These are phyloP conservation scores for Tringa solitaria DNA, from an alignment of 2,113 vertebrate genomes.

Conservation along the genomic window DNA sequence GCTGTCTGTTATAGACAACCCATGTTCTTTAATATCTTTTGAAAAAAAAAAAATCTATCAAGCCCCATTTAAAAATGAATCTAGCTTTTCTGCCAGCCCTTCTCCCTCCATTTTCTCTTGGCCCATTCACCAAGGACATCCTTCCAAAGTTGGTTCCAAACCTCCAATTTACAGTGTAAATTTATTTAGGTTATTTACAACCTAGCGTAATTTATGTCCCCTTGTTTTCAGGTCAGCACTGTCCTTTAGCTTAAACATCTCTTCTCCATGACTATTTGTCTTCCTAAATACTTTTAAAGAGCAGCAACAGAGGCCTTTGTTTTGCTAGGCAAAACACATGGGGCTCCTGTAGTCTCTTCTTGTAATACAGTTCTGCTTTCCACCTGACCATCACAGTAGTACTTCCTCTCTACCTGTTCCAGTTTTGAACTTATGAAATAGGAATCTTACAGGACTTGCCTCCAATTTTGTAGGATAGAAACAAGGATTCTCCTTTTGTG, in stretches of 20 bases:
- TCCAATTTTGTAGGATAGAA: background rate
- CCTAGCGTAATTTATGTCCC: background rate
- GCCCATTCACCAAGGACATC: background rate
- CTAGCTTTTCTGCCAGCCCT: background rate
- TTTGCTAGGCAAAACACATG: background rate
- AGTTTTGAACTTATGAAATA: background rate
- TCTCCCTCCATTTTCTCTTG: background rate
- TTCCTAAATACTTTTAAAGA: background rate
- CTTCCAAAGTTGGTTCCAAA: background rate
- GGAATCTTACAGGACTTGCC: background rate
- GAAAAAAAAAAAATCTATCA: background rate
- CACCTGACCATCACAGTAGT: background rate
- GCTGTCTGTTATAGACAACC: background rate
- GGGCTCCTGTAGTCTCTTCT: background rate
- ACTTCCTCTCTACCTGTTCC: background rate
- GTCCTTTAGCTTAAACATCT: background rate
- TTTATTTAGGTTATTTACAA: constrained; percentile 6
- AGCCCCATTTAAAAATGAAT: background rate
- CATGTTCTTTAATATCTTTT: background rate
- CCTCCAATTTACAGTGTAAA: background rate
- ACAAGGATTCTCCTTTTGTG: background rate
- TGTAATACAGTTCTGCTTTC: background rate
- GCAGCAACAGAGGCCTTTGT: background rate
- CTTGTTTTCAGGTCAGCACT: background rate
- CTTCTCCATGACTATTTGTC: background rate